Evolutionary conservation across 2,888 invertebrate genomes (phyloP), one percentile per base, ranked within the genome.

Genomic region (Anaspis maculata): DNA sequence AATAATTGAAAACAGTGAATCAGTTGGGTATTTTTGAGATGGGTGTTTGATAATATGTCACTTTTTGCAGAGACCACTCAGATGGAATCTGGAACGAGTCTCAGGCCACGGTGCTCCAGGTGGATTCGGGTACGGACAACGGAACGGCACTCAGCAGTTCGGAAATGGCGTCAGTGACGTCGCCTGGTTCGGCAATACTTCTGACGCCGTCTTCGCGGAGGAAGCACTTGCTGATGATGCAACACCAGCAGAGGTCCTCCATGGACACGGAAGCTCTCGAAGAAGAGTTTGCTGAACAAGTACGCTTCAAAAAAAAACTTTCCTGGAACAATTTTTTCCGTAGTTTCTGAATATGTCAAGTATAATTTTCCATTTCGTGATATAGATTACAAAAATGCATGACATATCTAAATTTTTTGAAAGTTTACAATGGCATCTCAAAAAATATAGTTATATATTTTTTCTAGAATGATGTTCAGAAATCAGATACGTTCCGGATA

Each of bases 81-180:
- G 88, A 89, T 58, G 83, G 85, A 54, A 79, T 85, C 54, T 88
- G 88, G 87, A 89, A 88, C 65, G 88, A 88, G 67, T 88, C 88
- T 7, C 88, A 89, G 67, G 80, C 83, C 5, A 88, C 87, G 1
- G 84, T 88, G 10, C 69, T 86, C 19, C 84, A 82, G 65, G 76
- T 77, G 1, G 85, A 84, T 56, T 77, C 78, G 10, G 76, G 76
- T 24, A 76, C 76, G 10, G 76, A 77, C 51, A 77, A 76, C 59
- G 76, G 76, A 23, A 74, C 76, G 2, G 72, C 73, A 1, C 63
- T 76, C 32, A 69, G 68, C 43, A 66, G 66, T 44, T 68, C 69
- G 3, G 70, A 70, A 44, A 56, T 68, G 51, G 51, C 55, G 16
- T 63, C 68, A 2, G 49, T 65, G n/a, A 56, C 62, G 30, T 73